These are phyloP conservation scores for Platichthys stellatus DNA, from an alignment of 2,113 vertebrate species.

Conservation along the genomic window DNA sequence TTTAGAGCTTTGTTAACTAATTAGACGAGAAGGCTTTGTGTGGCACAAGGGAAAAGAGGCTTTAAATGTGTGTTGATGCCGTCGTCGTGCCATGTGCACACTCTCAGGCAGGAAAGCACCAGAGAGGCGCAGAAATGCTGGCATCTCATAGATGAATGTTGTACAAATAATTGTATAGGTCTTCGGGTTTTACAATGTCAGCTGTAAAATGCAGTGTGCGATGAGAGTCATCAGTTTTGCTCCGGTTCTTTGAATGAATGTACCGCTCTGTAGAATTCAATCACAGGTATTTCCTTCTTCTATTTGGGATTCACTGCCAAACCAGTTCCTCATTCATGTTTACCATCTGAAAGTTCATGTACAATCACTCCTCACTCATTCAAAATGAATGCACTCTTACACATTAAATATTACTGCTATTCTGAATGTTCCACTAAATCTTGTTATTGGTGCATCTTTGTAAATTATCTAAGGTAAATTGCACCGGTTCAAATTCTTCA, in stretches of 20 bases:
- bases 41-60: slow-evolving; percentile 41
- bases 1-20: slow-evolving; percentile 71
- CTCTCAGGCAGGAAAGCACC: background rate
- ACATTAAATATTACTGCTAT: background rate
- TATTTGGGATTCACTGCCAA: slow-evolving; percentile 37
- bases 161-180: background rate
- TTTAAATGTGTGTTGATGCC: slow-evolving; percentile 52
- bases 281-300: slow-evolving; percentile 50
- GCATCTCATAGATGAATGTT: background rate
- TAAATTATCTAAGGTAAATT: background rate
- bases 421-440: background rate
- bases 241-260: slow-evolving; percentile 28
- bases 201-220: background rate
- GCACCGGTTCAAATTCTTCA: background rate
- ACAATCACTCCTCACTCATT: background rate
- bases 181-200: background rate
- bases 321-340: slow-evolving; percentile 41
- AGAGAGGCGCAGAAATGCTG: background rate
- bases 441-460: background rate
- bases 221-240: slow-evolving; percentile 7
- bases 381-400: slow-evolving; percentile 45
- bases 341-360: slow-evolving; percentile 8
- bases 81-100: background rate
- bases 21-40: slow-evolving; percentile 50
- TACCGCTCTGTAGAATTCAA: slow-evolving; percentile 4